Evolutionary conservation across 1,140 invertebrate species (phyloP), one percentile per base, ranked within the genome.

Genomic region (Globodera ellingtonae): DNA sequence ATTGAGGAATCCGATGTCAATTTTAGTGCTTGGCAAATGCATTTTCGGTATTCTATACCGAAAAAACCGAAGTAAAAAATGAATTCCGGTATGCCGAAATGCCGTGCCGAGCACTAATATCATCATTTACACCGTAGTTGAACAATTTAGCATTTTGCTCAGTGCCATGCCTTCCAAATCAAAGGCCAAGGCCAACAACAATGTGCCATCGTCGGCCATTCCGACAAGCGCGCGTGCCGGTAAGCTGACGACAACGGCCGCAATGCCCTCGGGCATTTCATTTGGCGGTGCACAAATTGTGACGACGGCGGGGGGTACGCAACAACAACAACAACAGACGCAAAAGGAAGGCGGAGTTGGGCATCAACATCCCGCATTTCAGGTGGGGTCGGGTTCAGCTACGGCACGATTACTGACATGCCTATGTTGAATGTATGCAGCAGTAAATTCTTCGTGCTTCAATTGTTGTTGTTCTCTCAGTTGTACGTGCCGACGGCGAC

Each of bases 401-500:
- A 15, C 13, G 13, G 13, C 0, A 65, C 13, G 59, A 65, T 15
- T 65, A 21, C 2, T 13, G 59, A 1, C 13, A 15, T 65, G 59
- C n/a, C 3, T 13, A 1, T 13, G 21, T 15, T 69, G 66, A 69
- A 69, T 69, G n/a, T 24, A 24, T 35, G 35, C 35, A 35, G 35
- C 35, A 35, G 35, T 2, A 35, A 35, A 35, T 0, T 35, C 35
- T 35, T 35, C 2, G 35, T 35, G 35, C 3, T 35, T 35, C 35
- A 35, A 35, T 35, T 69, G n/a, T 4, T 9, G 18, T 15, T 69
- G n/a, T 1, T 69, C 8, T 69, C 9, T 7, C 67, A 70, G 67
- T 70, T 70, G 21, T 70, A 70, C 18, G 67, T 70, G 67, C 67
- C 67, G 24, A 70, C 67, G 35, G 67, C n/a, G n/a, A 70, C 56